These are phyloP conservation scores for Dunckerocampus dactyliophorus DNA, from an alignment of 2,113 vertebrate genomes.

Conservation along the genomic window DNA sequence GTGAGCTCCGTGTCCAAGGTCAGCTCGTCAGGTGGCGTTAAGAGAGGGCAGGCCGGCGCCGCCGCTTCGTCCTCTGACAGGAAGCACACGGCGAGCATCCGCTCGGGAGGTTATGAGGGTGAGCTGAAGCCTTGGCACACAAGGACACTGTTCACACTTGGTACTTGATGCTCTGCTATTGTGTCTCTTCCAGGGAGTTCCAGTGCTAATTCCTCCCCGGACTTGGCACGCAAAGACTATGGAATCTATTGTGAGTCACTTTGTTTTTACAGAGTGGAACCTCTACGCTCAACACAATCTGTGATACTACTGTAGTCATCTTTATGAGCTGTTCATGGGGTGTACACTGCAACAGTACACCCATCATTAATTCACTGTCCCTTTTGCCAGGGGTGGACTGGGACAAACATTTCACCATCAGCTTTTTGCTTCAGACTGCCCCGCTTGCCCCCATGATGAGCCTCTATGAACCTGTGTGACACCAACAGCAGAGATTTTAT, in stretches of 20 bases:
- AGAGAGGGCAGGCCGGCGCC: constrained; percentile 78
- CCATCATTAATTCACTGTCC: too few species aligned
- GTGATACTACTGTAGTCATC: too few species aligned
- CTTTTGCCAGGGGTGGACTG: too few species aligned
- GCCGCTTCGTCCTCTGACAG: constrained; percentile 83
- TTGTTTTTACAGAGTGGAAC: neutral
- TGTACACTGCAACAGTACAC: too few species aligned
- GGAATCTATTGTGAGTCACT: constrained; percentile 74
- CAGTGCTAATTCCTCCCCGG: constrained; percentile 95
- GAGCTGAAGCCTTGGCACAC: constrained; percentile 39
- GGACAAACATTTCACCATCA: too few species aligned
- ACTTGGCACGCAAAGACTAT: constrained; percentile 88
- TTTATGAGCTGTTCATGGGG: too few species aligned
- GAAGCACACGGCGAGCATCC: constrained; percentile 69
- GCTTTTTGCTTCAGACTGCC: too few species aligned
- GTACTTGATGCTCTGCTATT: constrained; percentile 25
- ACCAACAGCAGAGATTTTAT: too few species aligned
- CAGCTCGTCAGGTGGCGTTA: constrained; percentile 76
- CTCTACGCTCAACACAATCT: neutral
- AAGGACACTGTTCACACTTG: constrained; percentile 14
- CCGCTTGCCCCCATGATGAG: too few species aligned
- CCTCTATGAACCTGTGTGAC: too few species aligned
- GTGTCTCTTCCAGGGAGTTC: constrained; percentile 82
- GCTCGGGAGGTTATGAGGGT: constrained; percentile 90
- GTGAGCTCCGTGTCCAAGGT: constrained; percentile 71